Conservation (phyloP, 2,888 invertebrate genomes). For the Silvanus unidentatus region DNA sequence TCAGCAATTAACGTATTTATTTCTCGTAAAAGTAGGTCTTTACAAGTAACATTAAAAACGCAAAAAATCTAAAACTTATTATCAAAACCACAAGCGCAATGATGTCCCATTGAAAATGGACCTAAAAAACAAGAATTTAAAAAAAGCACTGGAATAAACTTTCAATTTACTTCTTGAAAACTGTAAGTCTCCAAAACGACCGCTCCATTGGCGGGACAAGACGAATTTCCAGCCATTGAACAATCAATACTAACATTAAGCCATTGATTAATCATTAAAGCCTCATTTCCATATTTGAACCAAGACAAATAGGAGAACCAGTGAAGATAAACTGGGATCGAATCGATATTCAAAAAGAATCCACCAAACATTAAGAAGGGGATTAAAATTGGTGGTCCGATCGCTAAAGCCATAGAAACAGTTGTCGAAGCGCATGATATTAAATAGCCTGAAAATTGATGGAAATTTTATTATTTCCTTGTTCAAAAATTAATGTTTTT, state of each 20-base stretch:
- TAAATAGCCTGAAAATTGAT: conserved; percentile 66
- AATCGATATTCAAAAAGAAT: conserved; percentile 86
- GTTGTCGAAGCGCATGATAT: conserved; percentile 81
- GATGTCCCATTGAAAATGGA: conserved; percentile 64
- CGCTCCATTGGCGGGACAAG: conserved; percentile 72
- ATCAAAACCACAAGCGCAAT: conserved; percentile 65
- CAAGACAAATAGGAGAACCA: conserved; percentile 87
- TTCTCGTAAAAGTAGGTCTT: conserved; percentile 47
- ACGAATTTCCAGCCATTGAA: conserved; percentile 56
- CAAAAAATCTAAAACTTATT: conserved; percentile 66
- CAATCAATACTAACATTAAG: conserved; percentile 72
- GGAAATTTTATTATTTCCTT: background rate
- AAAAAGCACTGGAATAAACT: background rate
- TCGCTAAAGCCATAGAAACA: conserved; percentile 81
- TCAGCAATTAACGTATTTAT: background rate
- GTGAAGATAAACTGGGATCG: conserved; percentile 75
- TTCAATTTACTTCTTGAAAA: conserved; percentile 59
- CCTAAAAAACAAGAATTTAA: conserved; percentile 47
- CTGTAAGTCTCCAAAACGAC: conserved; percentile 73
- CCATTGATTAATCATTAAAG: conserved; percentile 86
- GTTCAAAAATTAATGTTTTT: no score
- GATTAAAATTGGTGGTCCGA: conserved; percentile 83
- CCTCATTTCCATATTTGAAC: conserved; percentile 90
- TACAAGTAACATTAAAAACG: conserved; percentile 67
- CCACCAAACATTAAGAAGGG: conserved; percentile 94